Base-by-base conservation (phyloP, 2,888 invertebrate species). In the Sepiola atlantica region DNA sequence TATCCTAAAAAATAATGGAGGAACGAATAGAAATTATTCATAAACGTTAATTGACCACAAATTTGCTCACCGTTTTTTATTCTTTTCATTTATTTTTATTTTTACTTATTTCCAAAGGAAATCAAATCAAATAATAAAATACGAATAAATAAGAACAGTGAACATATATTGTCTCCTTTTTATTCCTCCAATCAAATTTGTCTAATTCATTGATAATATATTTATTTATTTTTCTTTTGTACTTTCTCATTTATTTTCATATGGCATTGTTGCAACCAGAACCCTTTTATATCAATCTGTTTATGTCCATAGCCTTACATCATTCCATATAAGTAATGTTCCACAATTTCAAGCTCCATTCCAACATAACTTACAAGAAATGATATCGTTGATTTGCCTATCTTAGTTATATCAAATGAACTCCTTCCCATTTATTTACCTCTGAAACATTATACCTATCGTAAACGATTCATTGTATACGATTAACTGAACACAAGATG, bases 41-140 rank as follows among this genome's bases (percentile, higher is more conserved):
- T n/a, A 77, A 77, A 77, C 77, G 77, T 77, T 77, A 77, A 77
- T 77, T 77, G 77, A 77, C 77, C 77, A 77, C 77, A 77, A 77
- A 77, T 77, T 77, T 77, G 77, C 32, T 77, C n/a, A 77, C 16
- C 32, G 16, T 77, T 77, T 77, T 77, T 77, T 77, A n/a, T n/a
- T n/a, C n/a, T n/a, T 45, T 45, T 8, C 8, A 45, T 45, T 45
- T 45, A 2, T 45, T 45, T 45, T 45, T 8, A 4, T 45, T 45
- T 45, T 45, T 45, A 45, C n/a, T 77, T 1, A 77, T 77, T 77
- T 18, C 18, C n/a, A 77, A n/a, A 77, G 32, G 77, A 77, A n/a
- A 14, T 77, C 12, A 77, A 77, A 77, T 32, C 12, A 77, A 77
- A 77, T 32, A n/a, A 77, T 32, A 77, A 77, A n/a, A 77, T 77